Base-by-base conservation (phyloP, 2,797 vertebrate species). In the Eulemur albifrons region DNA sequence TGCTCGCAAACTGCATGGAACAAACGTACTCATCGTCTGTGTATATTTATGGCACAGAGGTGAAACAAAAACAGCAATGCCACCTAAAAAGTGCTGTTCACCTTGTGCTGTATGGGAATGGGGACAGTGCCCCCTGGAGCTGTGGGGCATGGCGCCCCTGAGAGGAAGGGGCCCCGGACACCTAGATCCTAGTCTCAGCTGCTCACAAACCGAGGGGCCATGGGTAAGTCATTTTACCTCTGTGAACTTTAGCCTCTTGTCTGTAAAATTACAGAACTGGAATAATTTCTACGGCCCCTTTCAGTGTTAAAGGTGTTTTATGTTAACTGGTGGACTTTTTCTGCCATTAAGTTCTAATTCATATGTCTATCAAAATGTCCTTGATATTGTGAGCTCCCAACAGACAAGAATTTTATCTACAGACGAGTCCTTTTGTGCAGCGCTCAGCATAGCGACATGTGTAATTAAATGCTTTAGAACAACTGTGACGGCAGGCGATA, bases 301-400 rank as follows among this genome's bases (percentile, higher is more conserved):
- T 80, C 38, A 4, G 25, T 50, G 82, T 63, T 50, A 73, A 86
- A 86, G 69, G 11, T 82, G 40, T 59, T 91, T 91, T 89, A n/a
- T 38, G 32, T 50, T 94, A 72, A 76, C n/a, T 59, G 32, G 45
- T n/a, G 4, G 13, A 61, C 57, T 77, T 57, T 54, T 81, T 82
- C 9, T 65, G 32, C 57, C 65, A 82, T 81, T 93, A n/a, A n/a
- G 4, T 61, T 88, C 70, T 95, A 87, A 92, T 84, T 97, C 93
- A 86, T 25, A 35, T 25, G 38, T 88, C 93, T 45, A 91, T 91
- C 91, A 94, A 81, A 94, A 95, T 45, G 50, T 21, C 93, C 82
- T 96, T 82, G 69, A 88, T 81, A 61, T 48, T n/a, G 38, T 84
- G 18, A 96, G 72, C 43, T 95, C 80, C 52, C 88, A 50, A 40